Evolutionary conservation across 2,888 invertebrate species (phyloP), one percentile per base, ranked within the genome.

Genomic region (Thymelicus sylvestris): DNA sequence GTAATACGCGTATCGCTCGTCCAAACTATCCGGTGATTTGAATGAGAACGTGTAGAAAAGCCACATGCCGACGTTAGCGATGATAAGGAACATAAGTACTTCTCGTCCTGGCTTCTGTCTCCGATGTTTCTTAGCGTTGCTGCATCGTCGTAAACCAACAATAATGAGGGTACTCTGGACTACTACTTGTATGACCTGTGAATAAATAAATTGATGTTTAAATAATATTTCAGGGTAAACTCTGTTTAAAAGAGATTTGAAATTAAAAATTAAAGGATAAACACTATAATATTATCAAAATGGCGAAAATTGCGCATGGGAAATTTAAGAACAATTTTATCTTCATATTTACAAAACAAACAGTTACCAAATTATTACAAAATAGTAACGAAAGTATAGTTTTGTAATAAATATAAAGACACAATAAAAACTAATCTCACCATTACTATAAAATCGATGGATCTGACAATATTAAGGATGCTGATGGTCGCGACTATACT

Each of bases 61-160:
- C 97, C 97, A 97, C 93, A 97, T 94, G 60, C 96, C 96, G 7
- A 97, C 95, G 85, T 97, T 97, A 77, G 95, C 94, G 71, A 97
- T 96, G 31, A 97, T 94, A 55, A 97, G 92, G 88, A 97, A 97
- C 79, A 96, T 97, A 61, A 97, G 94, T 38, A 97, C 88, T 80
- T 97, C 97, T 5, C 97, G 91, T 5, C 97, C 97, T 0, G 97
- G 97, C 83, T 97, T 97, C 73, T 91, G 88, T 60, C 95, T 94
- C 10, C 96, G 95, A 2, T 96, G 91, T 66, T 94, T 93, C 75
- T 94, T 93, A 19, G 93, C 90, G 85, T 96, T 96, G 79, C 96
- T 95, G 85, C 96, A 96, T n/a, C 97, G 94, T n/a, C 96, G 91
- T 55, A 97, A 88, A 0, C 96, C 96, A 79, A 96, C 97, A 75